These are phyloP conservation scores for Melanotaenia pygmaea DNA, from an alignment of 2,797 vertebrate genomes.

Conservation along the genomic window DNA sequence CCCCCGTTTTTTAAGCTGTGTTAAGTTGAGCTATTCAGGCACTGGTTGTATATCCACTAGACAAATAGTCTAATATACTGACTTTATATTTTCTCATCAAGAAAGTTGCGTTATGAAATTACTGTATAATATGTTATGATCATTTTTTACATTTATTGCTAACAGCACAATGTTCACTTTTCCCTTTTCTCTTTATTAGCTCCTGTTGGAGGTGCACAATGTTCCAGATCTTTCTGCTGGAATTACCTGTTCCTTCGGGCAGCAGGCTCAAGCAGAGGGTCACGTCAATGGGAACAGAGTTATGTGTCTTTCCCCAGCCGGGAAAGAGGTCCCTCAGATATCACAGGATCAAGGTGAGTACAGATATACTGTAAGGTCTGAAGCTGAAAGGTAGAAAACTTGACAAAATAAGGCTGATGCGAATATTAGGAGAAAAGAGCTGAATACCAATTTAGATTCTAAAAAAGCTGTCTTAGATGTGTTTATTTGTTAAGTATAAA, in stretches of 20 bases:
- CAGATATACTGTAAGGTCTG: not conserved
- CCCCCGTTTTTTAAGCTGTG: not conserved
- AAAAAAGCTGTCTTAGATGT: conserved; percentile 10
- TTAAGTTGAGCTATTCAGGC: not conserved
- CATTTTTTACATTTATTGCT: not conserved
- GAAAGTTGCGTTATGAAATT: not conserved
- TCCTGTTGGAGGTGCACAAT: conserved; percentile 90
- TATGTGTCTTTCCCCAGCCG: conserved; percentile 89
- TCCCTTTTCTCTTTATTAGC: conserved; percentile 74
- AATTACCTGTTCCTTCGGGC: conserved; percentile 91
- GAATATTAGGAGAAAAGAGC: conserved; percentile 10
- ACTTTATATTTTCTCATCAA: not conserved
- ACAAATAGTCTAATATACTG: not conserved
- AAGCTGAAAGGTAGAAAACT: not conserved
- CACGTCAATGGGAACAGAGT: conserved; percentile 90
- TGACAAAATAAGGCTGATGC: not conserved
- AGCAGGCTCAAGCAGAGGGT: conserved; percentile 89
- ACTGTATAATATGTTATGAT: not conserved
- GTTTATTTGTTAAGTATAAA: conserved; percentile 48
- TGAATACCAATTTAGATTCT: conserved; percentile 13
- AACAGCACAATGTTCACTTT: not conserved
- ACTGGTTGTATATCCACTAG: conserved; percentile 1
- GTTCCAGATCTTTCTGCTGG: conserved; percentile 91
- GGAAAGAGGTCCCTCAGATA: conserved; percentile 90
- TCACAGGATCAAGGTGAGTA: conserved; percentile 90